Percentiles rank a stretch among this genome's conserved stretches.
Evolutionary conservation across 2,113 vertebrate genomes (phyloP).

Genomic region (Eudyptes chrysolophus): DNA sequence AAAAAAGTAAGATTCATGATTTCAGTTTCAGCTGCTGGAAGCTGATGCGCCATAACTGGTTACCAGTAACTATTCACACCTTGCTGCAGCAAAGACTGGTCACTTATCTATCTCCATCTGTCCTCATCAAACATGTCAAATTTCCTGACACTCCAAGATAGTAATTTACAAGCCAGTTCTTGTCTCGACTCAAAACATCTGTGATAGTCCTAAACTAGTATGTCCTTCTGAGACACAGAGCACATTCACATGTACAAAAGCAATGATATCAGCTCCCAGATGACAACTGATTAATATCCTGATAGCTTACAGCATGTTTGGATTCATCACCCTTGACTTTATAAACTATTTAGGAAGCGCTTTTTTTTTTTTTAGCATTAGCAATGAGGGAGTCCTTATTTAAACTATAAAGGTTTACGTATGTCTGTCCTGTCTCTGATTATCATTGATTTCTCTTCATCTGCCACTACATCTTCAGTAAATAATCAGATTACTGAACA

Average conservation of each 20-base stretch:
- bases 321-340: not conserved
- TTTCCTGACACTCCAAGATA: not conserved
- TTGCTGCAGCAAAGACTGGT: not conserved
- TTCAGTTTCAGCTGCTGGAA: not conserved
- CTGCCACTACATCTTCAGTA: not conserved
- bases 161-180: not conserved
- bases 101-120: not conserved
- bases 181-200: not conserved
- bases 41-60: not conserved
- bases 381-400: not conserved
- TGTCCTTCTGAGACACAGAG: not conserved
- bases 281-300: not conserved
- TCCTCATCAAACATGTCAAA: not conserved
- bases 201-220: not conserved
- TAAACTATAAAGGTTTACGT: not conserved
- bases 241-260: not conserved
- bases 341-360: not conserved
- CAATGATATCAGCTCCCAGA: not conserved
- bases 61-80: not conserved
- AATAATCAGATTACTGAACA: not conserved
- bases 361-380: not conserved
- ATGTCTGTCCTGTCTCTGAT: not conserved
- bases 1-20: not conserved
- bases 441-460: not conserved
- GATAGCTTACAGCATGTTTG: not conserved